Percentiles rank a stretch among this genome's conserved stretches.
These are phyloP conservation scores for Leptopilina myrica DNA, from an alignment of 2,888 invertebrate genomes.

Conservation along the genomic window DNA sequence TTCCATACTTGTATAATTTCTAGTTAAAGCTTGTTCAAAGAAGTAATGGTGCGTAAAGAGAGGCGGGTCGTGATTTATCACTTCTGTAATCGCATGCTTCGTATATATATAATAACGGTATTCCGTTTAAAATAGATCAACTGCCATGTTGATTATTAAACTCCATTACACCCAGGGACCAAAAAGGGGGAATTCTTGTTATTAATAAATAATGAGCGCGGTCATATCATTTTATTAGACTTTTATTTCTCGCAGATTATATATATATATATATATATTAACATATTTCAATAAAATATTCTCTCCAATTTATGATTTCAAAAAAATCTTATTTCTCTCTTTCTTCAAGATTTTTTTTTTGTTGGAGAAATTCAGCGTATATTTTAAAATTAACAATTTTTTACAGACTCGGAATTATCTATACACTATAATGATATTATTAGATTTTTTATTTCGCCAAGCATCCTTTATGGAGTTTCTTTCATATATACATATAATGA, in stretches of 20 bases:
- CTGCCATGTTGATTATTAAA: conserved; percentile 25
- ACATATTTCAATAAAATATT: background rate
- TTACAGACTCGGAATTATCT: too few species aligned
- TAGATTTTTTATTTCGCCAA: too few species aligned
- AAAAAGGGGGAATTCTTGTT: conserved; percentile 24
- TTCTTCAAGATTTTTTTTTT: too few species aligned
- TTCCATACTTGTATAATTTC: background rate
- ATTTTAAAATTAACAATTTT: too few species aligned
- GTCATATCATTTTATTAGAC: conserved; percentile 26
- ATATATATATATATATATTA: too few species aligned
- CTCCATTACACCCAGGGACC: background rate
- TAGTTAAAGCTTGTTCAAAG: conserved; percentile 33
- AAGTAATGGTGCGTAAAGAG: conserved; percentile 36
- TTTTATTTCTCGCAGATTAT: background rate
- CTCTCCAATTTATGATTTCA: background rate
- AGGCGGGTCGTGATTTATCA: conserved; percentile 38
- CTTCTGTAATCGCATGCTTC: conserved; percentile 34
- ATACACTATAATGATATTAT: too few species aligned
- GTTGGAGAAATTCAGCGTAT: too few species aligned
- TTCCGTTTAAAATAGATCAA: conserved; percentile 34
- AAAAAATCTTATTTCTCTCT: too few species aligned
- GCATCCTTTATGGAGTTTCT: too few species aligned
- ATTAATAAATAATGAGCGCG: conserved; percentile 27
- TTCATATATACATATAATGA: background rate
- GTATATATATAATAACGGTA: conserved; percentile 30